phyloP scores from a whole-genome alignment of 1,140 invertebrate species.

The Calosoma granatense region DNA sequence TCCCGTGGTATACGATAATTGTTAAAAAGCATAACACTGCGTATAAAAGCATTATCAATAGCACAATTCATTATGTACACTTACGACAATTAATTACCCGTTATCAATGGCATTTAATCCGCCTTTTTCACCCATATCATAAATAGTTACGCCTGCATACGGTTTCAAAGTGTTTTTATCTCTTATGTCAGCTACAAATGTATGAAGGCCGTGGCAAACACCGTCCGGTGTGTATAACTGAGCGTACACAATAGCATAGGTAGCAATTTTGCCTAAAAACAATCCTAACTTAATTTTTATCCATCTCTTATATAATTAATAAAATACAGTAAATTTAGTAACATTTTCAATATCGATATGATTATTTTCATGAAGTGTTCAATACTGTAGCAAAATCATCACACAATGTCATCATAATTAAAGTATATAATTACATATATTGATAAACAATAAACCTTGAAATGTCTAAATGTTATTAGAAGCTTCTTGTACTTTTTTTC shows the following conservation, averaged over 20 bases:
- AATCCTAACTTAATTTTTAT: too few relatives aligned
- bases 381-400: too few relatives aligned
- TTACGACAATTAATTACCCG: too few relatives aligned
- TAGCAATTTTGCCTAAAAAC: constrained; percentile 62
- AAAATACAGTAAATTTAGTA: constrained; percentile 6
- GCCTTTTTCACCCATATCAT: constrained; percentile 82
- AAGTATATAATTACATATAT: too few relatives aligned
- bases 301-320: too few relatives aligned
- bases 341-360: constrained; percentile 9
- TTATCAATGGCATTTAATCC: constrained; percentile 85
- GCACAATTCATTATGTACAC: neutral
- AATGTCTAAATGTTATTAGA: too few relatives aligned
- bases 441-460: too few relatives aligned
- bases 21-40: constrained; percentile 70
- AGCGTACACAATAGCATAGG: constrained; percentile 80
- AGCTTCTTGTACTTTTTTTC: too few relatives aligned
- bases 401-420: too few relatives aligned
- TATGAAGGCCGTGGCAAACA: constrained; percentile 71
- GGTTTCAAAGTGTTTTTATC: constrained; percentile 61
- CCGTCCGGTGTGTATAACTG: constrained; percentile 66
- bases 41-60: neutral
- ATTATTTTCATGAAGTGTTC: too few relatives aligned
- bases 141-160: constrained; percentile 56
- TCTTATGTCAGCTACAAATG: constrained; percentile 74
- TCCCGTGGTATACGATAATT: constrained; percentile 74